A percentile compares a stretch with the other conserved stretches of the same genome.
Evolutionary conservation across 2,888 invertebrate genomes (phyloP).

Genomic region (Drosophila multiciliata): DNA sequence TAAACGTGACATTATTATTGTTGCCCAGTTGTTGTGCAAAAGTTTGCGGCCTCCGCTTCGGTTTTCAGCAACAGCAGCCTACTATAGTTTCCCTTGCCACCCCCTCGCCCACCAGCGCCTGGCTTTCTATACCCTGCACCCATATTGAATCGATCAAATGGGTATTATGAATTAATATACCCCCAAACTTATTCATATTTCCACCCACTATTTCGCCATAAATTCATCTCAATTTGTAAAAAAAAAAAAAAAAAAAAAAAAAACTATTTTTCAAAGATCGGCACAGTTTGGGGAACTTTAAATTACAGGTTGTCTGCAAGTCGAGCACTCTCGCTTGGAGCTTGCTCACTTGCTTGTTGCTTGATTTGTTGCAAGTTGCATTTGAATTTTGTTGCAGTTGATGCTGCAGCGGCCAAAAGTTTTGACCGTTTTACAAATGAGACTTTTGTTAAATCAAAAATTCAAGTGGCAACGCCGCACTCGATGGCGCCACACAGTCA

Average conservation of each 20-base stretch:
- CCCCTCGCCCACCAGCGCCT: not conserved
- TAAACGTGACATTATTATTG: constrained; percentile 81
- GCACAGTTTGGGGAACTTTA: not conserved
- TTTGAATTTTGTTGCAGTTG: constrained; percentile 51
- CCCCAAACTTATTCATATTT: not conserved
- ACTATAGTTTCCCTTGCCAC: not conserved
- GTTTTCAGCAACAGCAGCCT: constrained; percentile 17
- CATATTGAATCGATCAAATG: not conserved
- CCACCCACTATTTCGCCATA: not conserved
- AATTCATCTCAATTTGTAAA: not conserved
- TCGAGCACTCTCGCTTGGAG: not conserved
- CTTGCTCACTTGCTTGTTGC: constrained; percentile 2
- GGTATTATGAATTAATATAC: not conserved
- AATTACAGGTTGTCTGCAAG: constrained; percentile 11
- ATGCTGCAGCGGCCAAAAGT: constrained; percentile 18
- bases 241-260: not conserved
- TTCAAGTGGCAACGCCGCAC: constrained; percentile 78
- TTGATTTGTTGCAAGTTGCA: constrained; percentile 42
- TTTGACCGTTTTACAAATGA: constrained; percentile 74
- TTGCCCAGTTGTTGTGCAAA: constrained; percentile 72
- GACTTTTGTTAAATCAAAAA: constrained; percentile 78
- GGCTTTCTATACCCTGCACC: constrained; percentile 21
- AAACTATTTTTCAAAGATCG: not conserved
- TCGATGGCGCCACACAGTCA: constrained; percentile 72
- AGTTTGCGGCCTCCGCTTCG: constrained; percentile 46